Evolutionary conservation across 2,797 vertebrate genomes (phyloP), one percentile per base, ranked within the genome.

Genomic region (Nasua narica): DNA sequence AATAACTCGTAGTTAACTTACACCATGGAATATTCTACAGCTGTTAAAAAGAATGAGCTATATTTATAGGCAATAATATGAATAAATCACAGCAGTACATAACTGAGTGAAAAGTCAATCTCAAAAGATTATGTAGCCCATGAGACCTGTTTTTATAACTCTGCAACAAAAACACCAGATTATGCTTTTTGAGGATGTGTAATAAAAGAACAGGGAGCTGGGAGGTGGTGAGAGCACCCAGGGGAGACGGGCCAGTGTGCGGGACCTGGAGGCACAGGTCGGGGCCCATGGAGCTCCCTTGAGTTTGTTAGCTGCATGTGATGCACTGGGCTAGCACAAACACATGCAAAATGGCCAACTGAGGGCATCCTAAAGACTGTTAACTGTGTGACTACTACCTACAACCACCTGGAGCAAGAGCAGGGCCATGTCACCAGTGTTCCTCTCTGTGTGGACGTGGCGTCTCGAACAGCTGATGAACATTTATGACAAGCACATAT

Each of bases 351-450:
- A 56, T 54, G 69, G 81, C 43, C 16, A 54, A 98, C 98, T 99
- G 2, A 98, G 99, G 98, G 99, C 98, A 99, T 99, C 97, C 98
- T 99, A 78, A 99, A 99, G 98, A 99, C 99, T 97, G 99, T 99
- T 86, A 98, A 99, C 97, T 99, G 99, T 97, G 98, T 99, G 96
- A 99, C 99, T 96, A 99, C 99, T 96, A 98, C 99, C 98, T 99
- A 99, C 2, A 98, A 99, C 98, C 98, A 98, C 40, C 98, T 99
- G 98, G 99, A 99, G 98, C 99, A 99, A 98, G 99, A 99, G 98
- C 99, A 99, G 98, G 98, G 99, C 76, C 2, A 99, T 98, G 98
- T 99, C 95, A 99, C 99, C 98, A 99, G 99, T 0, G 99, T 99
- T 95, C 99, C 99, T 69, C 99, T 99, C 93, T 99, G 99, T 0